Evolutionary conservation across 2,113 vertebrate species (phyloP).

Genomic region (Hypomesus transpacificus): DNA sequence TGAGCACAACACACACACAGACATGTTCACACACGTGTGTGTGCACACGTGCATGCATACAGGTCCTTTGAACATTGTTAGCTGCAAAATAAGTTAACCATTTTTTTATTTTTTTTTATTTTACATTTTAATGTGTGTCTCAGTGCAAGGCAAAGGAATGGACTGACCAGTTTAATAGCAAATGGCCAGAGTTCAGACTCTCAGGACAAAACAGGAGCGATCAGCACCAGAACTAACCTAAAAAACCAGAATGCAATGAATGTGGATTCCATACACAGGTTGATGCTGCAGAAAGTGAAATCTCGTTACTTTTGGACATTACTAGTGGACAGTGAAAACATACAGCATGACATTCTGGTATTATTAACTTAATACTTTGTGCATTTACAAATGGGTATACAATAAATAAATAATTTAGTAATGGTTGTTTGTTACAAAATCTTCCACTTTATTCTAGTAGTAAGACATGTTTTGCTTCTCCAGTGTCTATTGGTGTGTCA

Average conservation of each 20-base stretch:
- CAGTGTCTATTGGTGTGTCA: slow-evolving; percentile 32
- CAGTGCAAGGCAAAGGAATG: slow-evolving; percentile 33
- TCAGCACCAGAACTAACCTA: too few relatives aligned
- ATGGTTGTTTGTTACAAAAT: slow-evolving; percentile 51
- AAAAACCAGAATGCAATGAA: slow-evolving; percentile 11
- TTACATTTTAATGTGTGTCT: slow-evolving; percentile 42
- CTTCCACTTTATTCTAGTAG: slow-evolving; percentile 36
- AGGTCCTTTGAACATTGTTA: too few relatives aligned
- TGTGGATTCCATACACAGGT: slow-evolving; percentile 20
- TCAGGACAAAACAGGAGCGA: slow-evolving; percentile 11
- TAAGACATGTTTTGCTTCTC: slow-evolving; percentile 37
- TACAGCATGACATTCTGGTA: not conserved
- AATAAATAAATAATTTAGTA: slow-evolving; percentile 73
- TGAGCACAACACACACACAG: too few relatives aligned
- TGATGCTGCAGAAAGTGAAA: slow-evolving; percentile 12
- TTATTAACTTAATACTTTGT: slow-evolving; percentile 7
- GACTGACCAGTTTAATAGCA: slow-evolving; percentile 6
- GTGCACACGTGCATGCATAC: too few relatives aligned
- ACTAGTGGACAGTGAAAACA: slow-evolving; percentile 31
- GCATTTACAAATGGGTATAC: slow-evolving; percentile 49
- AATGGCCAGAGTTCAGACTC: slow-evolving; percentile 23
- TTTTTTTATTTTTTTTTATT: not conserved
- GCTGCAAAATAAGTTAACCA: too few relatives aligned
- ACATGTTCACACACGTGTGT: too few relatives aligned
- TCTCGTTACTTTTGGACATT: slow-evolving; percentile 8